phyloP scores from a whole-genome alignment of 2,888 invertebrate species.

The Pammene aurita region DNA sequence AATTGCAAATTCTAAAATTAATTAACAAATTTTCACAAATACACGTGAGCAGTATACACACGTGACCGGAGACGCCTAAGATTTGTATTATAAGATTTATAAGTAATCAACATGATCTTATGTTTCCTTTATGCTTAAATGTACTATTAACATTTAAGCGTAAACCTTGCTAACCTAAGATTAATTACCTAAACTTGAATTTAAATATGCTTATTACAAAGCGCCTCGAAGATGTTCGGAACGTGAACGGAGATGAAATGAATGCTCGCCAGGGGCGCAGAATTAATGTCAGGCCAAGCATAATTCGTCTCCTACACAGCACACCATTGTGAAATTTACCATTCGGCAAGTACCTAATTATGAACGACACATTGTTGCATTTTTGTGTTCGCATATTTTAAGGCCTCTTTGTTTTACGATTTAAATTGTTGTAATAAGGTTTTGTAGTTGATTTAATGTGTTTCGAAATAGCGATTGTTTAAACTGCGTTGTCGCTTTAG shows the following conservation, averaged over 20 bases:
- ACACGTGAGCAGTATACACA: too few relatives aligned
- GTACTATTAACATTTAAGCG: not conserved
- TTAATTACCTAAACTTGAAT: constrained; percentile 10
- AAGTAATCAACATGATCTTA: not conserved
- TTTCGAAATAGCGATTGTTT: constrained; percentile 1
- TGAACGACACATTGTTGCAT: constrained; percentile 29
- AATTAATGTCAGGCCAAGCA: constrained; percentile 57
- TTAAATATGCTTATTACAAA: constrained; percentile 5
- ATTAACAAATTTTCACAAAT: too few relatives aligned
- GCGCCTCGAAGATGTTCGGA: constrained; percentile 41
- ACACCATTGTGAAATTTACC: constrained; percentile 57
- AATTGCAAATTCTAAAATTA: too few relatives aligned
- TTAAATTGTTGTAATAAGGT: constrained; percentile 10
- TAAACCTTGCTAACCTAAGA: not conserved
- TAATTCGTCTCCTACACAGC: constrained; percentile 73
- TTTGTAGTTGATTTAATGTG: not conserved
- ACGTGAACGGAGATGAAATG: constrained; percentile 48
- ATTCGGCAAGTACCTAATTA: constrained; percentile 50
- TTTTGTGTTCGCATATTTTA: constrained; percentile 30
- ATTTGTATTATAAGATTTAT: too few relatives aligned
- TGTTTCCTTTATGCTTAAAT: not conserved
- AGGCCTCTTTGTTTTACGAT: not conserved
- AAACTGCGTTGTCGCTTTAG: not conserved
- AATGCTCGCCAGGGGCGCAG: constrained; percentile 31
- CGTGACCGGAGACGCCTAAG: too few relatives aligned